Evolutionary conservation across 2,888 invertebrate species (phyloP), one percentile per base, ranked within the genome.

Genomic region (Drosophila mulleri): DNA sequence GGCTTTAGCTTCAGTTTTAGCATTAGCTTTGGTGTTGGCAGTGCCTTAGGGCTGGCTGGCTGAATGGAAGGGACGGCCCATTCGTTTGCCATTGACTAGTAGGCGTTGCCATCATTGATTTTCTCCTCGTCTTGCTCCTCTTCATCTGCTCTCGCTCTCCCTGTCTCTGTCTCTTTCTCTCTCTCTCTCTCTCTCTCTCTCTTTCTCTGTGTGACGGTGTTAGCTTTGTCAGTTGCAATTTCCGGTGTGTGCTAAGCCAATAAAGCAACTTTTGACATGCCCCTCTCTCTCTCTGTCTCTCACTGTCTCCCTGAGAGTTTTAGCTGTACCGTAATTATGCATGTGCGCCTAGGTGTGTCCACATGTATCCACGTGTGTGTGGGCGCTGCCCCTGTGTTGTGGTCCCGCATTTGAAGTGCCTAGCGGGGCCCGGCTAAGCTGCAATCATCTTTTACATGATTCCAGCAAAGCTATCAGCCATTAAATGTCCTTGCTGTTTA

Each of bases 231-330:
- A 62, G 57, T 81, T 81, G 67, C 71, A 71, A 77, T 71, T 83
- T 78, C 86, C 87, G 70, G 72, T 70, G 61, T 83, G 72, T 78
- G 78, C 75, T 73, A 80, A 88, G 78, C 78, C 83, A 83, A 83
- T 83, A 88, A 88, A 75, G 78, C 58, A 78, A 86, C 78, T 80
- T 88, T 80, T 78, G 75, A 83, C 83, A 83, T 80, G 72, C 78
- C 69, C 71, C 68, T 65, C 69, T 64, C 37, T 37, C 14, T 14
- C 37, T 1, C 14, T 37, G 1, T 14, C 14, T 37, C 37, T 14
- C 35, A 5, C 35, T 35, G 9, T 1, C 32, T 37, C 37, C 2
- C 37, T 37, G 56, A 16, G 66, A 58, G 58, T 56, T 66, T 68
- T 70, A 81, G 63, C 65, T 72, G 72, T 71, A 37, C 75, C 67